Evolutionary conservation across 2,888 invertebrate species (phyloP).

Genomic region (Bedellia somnulentella): DNA sequence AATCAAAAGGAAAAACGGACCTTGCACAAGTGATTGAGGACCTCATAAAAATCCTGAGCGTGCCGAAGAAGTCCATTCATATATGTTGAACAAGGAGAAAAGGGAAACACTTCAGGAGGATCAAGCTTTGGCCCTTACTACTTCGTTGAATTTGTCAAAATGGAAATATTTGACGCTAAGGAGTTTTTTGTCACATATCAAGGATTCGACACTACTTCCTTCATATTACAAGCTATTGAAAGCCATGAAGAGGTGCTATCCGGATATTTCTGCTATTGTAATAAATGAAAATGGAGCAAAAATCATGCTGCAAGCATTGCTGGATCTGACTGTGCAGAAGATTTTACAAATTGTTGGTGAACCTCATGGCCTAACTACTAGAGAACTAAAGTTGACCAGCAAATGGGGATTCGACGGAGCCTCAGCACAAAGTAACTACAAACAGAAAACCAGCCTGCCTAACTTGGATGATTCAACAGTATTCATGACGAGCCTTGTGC

Average conservation of each 20-base stretch:
- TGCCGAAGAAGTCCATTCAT: not conserved
- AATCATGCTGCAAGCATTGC: too few relatives aligned
- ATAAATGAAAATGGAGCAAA: too few relatives aligned
- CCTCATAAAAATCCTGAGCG: not conserved
- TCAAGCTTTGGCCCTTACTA: too few relatives aligned
- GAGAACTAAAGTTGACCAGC: constrained; percentile 8
- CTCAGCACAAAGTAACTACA: not conserved
- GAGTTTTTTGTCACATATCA: not conserved
- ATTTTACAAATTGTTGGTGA: constrained; percentile 2
- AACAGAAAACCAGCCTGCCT: too few relatives aligned
- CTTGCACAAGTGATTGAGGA: not conserved
- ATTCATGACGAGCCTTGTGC: too few relatives aligned
- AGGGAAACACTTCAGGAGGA: not conserved
- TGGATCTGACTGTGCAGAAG: not conserved
- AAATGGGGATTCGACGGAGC: constrained; percentile 17
- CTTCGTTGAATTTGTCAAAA: constrained; percentile 1
- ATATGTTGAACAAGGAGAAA: not conserved
- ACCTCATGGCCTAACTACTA: constrained; percentile 20
- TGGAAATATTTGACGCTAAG: not conserved
- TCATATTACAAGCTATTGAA: not conserved
- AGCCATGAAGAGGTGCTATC: constrained; percentile 1
- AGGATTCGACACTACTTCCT: not conserved
- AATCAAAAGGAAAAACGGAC: not conserved
- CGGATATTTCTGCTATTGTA: not conserved
- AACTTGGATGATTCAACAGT: too few relatives aligned